These are phyloP conservation scores for Rosalia funebris DNA, from an alignment of 2,888 invertebrate species.

Conservation along the genomic window DNA sequence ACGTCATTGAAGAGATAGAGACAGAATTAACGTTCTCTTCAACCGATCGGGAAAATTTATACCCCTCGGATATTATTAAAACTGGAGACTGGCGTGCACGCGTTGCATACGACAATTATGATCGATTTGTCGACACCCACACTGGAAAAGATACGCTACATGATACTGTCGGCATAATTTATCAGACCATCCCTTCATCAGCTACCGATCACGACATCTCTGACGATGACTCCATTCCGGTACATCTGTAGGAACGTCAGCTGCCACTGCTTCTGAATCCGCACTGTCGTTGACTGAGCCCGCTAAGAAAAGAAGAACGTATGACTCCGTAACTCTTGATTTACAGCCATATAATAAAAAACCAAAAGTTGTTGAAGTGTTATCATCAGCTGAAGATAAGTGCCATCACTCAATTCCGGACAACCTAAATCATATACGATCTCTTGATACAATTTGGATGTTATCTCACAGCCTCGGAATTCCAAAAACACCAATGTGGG, in stretches of 20 bases:
- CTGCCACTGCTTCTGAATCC: not conserved
- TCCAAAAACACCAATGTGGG: slow-evolving; percentile 53
- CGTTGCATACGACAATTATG: slow-evolving; percentile 42
- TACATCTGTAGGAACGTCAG: not conserved
- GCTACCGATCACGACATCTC: too few relatives aligned
- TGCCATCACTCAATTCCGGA: not conserved
- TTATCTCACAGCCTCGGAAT: slow-evolving; percentile 45
- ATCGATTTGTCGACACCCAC: slow-evolving; percentile 36
- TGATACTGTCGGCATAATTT: slow-evolving; percentile 15
- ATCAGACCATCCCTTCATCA: not conserved
- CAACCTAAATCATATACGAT: not conserved
- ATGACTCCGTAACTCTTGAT: slow-evolving; percentile 18
- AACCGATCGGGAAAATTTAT: too few relatives aligned
- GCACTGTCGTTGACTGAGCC: not conserved
- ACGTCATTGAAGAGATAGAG: slow-evolving; percentile 32
- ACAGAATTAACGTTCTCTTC: slow-evolving; percentile 37
- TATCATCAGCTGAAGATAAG: not conserved
- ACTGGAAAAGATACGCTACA: slow-evolving; percentile 39
- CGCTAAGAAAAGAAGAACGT: slow-evolving; percentile 19
- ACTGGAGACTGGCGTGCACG: too few relatives aligned
- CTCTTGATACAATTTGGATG: slow-evolving; percentile 30
- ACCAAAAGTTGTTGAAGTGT: slow-evolving; percentile 10
- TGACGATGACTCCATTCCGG: not conserved
- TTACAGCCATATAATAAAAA: slow-evolving; percentile 21
- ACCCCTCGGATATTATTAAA: too few relatives aligned